Conservation (phyloP, 2,797 vertebrate genomes). For the Enteromius afrohamiltoni region DNA sequence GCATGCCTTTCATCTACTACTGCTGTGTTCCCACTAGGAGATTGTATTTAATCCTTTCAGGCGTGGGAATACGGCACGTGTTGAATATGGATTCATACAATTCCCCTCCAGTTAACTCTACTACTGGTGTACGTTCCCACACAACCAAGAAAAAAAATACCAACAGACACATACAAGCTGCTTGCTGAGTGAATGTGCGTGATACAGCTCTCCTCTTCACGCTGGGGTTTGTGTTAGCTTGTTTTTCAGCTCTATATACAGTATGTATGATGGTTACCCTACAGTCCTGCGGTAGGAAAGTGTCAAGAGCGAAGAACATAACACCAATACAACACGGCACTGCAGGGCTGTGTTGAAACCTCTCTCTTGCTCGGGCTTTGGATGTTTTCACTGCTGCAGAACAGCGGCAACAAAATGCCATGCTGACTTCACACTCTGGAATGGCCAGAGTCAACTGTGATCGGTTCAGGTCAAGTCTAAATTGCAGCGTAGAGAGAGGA, state of each 20-base stretch:
- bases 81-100: constrained; percentile 43
- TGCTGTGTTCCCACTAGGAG: constrained; percentile 36
- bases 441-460: constrained; percentile 25
- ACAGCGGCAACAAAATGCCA: constrained; percentile 2
- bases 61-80: constrained; percentile 19
- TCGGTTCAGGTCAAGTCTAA: constrained; percentile 36
- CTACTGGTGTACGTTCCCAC: neutral
- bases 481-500: constrained; percentile 7
- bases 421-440: constrained; percentile 28
- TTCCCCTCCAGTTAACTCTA: constrained; percentile 29
- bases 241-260: constrained; percentile 4
- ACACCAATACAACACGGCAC: neutral
- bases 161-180: constrained; percentile 18
- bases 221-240: neutral
- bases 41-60: constrained; percentile 56
- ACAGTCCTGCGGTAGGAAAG: neutral
- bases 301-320: constrained; percentile 14
- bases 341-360: constrained; percentile 13
- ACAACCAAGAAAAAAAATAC: constrained; percentile 21
- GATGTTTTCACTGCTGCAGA: constrained; percentile 24
- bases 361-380: neutral
- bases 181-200: neutral
- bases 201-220: neutral
- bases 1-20: constrained; percentile 52
- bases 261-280: neutral